Conservation (phyloP, 2,113 vertebrate species). For the Limanda limanda region DNA sequence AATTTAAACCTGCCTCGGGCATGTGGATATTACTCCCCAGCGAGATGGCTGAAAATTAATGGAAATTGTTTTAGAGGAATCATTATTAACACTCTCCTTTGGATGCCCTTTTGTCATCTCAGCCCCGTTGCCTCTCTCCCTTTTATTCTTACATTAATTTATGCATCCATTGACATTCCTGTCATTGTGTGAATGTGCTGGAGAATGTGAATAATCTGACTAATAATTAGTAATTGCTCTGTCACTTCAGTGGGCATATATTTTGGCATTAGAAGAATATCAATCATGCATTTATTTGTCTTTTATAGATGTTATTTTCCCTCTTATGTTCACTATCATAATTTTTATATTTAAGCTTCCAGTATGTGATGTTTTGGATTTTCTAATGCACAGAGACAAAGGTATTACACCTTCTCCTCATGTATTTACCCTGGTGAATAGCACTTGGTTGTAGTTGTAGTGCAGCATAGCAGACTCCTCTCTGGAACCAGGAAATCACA, state of each 20-base stretch:
- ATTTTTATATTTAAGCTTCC: slow-evolving; percentile 6
- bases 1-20: slow-evolving; percentile 87
- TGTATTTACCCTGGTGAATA: slow-evolving; percentile 30
- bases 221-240: slow-evolving; percentile 69
- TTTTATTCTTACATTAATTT: slow-evolving; percentile 71
- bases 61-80: slow-evolving; percentile 88
- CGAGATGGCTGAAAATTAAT: slow-evolving; percentile 85
- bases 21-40: slow-evolving; percentile 85
- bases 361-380: not conserved
- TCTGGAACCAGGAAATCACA: slow-evolving; percentile 65
- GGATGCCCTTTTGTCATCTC: slow-evolving; percentile 84
- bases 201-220: slow-evolving; percentile 74
- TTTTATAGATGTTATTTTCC: slow-evolving; percentile 38
- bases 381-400: slow-evolving; percentile 9
- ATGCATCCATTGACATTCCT: slow-evolving; percentile 74
- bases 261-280: slow-evolving; percentile 56
- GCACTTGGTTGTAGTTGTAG: slow-evolving; percentile 32
- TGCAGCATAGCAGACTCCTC: slow-evolving; percentile 50
- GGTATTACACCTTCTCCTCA: slow-evolving; percentile 20
- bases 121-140: slow-evolving; percentile 60
- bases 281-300: slow-evolving; percentile 47
- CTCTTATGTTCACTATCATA: slow-evolving; percentile 8
- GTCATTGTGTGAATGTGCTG: slow-evolving; percentile 54
- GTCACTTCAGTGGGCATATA: slow-evolving; percentile 55
- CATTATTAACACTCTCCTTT: slow-evolving; percentile 87